These are phyloP conservation scores for Neelides sp. DNA, from an alignment of 1,140 invertebrate species.

Conservation along the genomic window DNA sequence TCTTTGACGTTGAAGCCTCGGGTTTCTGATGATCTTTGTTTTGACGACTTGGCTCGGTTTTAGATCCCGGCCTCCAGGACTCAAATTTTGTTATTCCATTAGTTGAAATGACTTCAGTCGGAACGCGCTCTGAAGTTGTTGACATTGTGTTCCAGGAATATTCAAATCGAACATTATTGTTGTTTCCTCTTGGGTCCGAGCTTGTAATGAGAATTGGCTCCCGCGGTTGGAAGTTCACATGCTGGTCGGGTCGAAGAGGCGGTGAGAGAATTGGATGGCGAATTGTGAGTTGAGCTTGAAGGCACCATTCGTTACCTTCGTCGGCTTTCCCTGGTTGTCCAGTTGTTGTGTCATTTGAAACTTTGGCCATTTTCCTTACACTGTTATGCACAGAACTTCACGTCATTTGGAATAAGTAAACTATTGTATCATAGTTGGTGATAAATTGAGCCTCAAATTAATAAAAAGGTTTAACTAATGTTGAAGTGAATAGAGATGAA, in stretches of 20 bases:
- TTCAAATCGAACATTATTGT: constrained; percentile 25
- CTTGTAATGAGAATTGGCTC: constrained; percentile 20
- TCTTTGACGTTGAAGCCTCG: background rate
- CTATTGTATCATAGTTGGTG: too few species aligned
- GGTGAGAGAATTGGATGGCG: constrained; percentile 24
- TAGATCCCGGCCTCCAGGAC: constrained; percentile 15
- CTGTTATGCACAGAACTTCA: too few species aligned
- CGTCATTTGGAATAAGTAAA: too few species aligned
- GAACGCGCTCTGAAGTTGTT: constrained; percentile 10
- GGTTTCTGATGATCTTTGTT: background rate
- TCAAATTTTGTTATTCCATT: constrained; percentile 30
- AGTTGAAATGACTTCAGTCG: constrained; percentile 25
- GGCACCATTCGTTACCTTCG: constrained; percentile 43
- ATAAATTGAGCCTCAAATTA: too few species aligned
- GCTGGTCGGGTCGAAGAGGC: constrained; percentile 12
- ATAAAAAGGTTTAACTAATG: too few species aligned
- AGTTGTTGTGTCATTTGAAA: too few species aligned
- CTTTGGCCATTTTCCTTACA: too few species aligned
- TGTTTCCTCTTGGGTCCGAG: background rate
- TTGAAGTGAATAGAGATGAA: too few species aligned
- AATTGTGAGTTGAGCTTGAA: constrained; percentile 47
- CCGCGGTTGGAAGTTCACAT: constrained; percentile 43
- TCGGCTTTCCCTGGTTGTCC: too few species aligned
- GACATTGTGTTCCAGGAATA: constrained; percentile 25
- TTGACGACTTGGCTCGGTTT: background rate